Evolutionary conservation across 2,888 invertebrate species (phyloP).

Genomic region (Melitaea athalia): DNA sequence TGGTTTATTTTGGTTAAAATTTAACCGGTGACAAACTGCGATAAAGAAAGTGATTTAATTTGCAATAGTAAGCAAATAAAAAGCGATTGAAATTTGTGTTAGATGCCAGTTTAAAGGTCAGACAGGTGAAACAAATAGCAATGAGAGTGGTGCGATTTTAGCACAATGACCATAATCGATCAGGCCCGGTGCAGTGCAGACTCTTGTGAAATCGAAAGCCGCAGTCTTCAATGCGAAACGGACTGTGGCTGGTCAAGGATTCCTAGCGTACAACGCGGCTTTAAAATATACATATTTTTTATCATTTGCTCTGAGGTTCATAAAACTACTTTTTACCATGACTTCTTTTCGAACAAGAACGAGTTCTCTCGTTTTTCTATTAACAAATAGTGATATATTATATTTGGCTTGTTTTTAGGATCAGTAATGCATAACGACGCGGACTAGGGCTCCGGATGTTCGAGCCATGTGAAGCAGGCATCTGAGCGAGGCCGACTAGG

Average conservation of each 20-base stretch:
- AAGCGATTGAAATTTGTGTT: not conserved
- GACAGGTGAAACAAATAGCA: conserved; percentile 49
- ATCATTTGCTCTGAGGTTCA: conserved; percentile 1
- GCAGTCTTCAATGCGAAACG: conserved; percentile 59
- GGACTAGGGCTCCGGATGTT: conserved; percentile 14
- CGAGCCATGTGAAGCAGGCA: conserved; percentile 39
- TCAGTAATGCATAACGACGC: conserved; percentile 11
- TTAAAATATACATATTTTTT: conserved; percentile 13
- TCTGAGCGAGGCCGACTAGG: conserved; percentile 64
- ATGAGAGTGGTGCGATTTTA: conserved; percentile 62
- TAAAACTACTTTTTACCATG: conserved; percentile 4
- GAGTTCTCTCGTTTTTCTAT: conserved; percentile 12
- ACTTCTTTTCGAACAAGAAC: conserved; percentile 7
- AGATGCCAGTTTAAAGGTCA: conserved; percentile 48
- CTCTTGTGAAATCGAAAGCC: conserved; percentile 69
- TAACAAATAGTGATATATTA: not conserved
- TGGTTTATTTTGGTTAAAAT: conserved; percentile 41
- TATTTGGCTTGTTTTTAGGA: conserved; percentile 3
- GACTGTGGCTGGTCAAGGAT: conserved; percentile 63
- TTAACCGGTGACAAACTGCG: conserved; percentile 4
- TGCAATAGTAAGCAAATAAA: not conserved
- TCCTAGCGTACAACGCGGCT: conserved; percentile 25
- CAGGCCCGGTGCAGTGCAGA: conserved; percentile 55
- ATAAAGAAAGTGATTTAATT: not conserved
- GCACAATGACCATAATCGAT: conserved; percentile 72